phyloP scores from a whole-genome alignment of 2,113 vertebrate species.

The Diadophis punctatus region DNA sequence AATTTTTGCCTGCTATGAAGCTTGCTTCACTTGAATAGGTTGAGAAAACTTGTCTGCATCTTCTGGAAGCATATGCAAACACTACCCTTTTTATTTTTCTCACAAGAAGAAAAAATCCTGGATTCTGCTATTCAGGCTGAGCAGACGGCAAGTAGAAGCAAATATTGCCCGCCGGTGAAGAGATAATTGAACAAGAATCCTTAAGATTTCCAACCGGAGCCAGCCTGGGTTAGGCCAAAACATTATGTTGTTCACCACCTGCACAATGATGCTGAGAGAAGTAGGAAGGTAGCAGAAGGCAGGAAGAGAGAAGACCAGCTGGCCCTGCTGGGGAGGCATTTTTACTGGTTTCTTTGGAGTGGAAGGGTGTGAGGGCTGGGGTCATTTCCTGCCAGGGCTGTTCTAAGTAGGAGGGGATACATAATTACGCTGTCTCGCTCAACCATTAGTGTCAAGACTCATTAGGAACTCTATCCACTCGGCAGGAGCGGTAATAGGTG shows the following conservation, averaged over 20 bases:
- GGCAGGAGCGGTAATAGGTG: background rate
- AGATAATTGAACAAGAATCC: slow-evolving; percentile 38
- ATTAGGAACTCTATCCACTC: slow-evolving; percentile 73
- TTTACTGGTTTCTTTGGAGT: slow-evolving; percentile 59
- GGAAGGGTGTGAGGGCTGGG: slow-evolving; percentile 67
- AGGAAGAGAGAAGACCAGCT: slow-evolving; percentile 57
- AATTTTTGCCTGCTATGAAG: slow-evolving; percentile 43
- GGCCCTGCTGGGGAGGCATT: slow-evolving; percentile 65
- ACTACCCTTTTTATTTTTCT: background rate
- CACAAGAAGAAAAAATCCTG: background rate
- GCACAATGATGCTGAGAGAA: slow-evolving; percentile 53
- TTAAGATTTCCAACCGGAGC: slow-evolving; percentile 38
- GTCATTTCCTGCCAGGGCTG: slow-evolving; percentile 73
- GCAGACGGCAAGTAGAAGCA: background rate
- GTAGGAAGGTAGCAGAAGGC: slow-evolving; percentile 44
- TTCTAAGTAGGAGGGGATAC: slow-evolving; percentile 51
- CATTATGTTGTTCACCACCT: slow-evolving; percentile 66
- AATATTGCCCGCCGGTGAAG: slow-evolving; percentile 27
- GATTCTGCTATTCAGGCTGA: background rate
- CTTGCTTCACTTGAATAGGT: slow-evolving; percentile 65
- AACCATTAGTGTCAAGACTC: slow-evolving; percentile 78
- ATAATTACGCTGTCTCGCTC: slow-evolving; percentile 68
- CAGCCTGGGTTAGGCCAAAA: slow-evolving; percentile 55
- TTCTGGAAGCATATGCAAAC: background rate
- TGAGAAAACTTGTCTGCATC: slow-evolving; percentile 59